Evolutionary conservation across 2,888 invertebrate genomes (phyloP).

Genomic region (Strigamia crassipes): DNA sequence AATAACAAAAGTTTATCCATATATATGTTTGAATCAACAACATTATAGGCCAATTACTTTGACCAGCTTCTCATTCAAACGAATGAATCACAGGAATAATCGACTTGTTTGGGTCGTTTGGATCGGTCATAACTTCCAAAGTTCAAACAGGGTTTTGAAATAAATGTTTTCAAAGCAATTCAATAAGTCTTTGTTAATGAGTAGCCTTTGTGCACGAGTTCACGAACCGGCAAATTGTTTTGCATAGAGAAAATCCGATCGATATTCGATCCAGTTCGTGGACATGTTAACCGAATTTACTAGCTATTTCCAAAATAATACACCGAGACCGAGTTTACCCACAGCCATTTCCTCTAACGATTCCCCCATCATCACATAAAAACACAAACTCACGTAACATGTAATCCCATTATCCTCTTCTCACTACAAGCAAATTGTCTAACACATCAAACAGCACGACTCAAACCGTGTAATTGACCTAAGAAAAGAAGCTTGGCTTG

Average conservation of each 20-base stretch:
- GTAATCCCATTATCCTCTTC: neutral
- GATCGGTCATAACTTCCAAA: neutral
- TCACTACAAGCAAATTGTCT: neutral
- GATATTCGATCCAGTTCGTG: too few relatives aligned
- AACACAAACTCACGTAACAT: neutral
- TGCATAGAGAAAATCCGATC: too few relatives aligned
- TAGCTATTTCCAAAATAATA: neutral
- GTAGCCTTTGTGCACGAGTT: neutral
- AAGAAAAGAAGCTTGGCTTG: neutral
- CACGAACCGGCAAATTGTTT: too few relatives aligned
- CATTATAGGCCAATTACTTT: neutral
- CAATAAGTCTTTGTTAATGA: too few relatives aligned
- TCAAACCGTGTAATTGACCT: neutral
- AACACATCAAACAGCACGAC: neutral
- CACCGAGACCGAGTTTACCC: neutral
- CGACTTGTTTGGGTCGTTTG: neutral
- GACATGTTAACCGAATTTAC: neutral
- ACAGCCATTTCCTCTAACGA: neutral
- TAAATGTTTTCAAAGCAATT: too few relatives aligned
- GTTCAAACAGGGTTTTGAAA: neutral
- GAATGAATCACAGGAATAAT: neutral
- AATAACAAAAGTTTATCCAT: too few relatives aligned
- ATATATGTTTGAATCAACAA: neutral
- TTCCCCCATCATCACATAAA: neutral
- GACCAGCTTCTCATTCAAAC: neutral